Evolutionary conservation across 2,113 vertebrate genomes (phyloP).

Genomic region (Platysternon megacephalum): DNA sequence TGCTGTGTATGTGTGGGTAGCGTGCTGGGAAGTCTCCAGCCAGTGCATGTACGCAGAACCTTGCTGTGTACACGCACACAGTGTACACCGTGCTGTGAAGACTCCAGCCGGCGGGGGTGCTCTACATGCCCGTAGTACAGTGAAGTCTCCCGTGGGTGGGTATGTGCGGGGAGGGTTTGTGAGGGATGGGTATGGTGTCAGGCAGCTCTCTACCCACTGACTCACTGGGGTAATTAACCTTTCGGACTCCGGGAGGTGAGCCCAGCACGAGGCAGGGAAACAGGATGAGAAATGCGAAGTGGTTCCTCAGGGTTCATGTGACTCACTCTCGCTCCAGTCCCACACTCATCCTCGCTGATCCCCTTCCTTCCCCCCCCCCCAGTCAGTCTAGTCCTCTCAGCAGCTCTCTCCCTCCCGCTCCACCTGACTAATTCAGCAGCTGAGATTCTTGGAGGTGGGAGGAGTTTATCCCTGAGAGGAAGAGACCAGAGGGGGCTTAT

Average conservation of each 20-base stretch:
- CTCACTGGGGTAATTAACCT: slow-evolving; percentile 26
- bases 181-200: not conserved
- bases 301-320: not conserved
- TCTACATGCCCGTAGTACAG: not conserved
- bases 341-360: slow-evolving; percentile 11
- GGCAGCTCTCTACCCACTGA: slow-evolving; percentile 19
- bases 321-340: slow-evolving; percentile 25
- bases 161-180: slow-evolving; percentile 18
- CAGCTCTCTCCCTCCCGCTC: not conserved
- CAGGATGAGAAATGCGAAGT: not conserved
- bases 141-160: not conserved
- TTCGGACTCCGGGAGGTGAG: not conserved
- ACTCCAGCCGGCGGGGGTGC: not conserved
- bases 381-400: not conserved
- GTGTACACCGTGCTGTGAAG: not conserved
- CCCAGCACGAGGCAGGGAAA: not conserved
- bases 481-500: not conserved
- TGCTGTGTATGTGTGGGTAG: not conserved
- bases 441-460: not conserved
- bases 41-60: no score
- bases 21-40: not conserved
- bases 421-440: not conserved
- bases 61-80: no score
- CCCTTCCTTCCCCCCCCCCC: not conserved
- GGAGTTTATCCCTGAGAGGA: no score